These are phyloP conservation scores for Alces alces DNA, from an alignment of 2,113 vertebrate species.

Conservation along the genomic window DNA sequence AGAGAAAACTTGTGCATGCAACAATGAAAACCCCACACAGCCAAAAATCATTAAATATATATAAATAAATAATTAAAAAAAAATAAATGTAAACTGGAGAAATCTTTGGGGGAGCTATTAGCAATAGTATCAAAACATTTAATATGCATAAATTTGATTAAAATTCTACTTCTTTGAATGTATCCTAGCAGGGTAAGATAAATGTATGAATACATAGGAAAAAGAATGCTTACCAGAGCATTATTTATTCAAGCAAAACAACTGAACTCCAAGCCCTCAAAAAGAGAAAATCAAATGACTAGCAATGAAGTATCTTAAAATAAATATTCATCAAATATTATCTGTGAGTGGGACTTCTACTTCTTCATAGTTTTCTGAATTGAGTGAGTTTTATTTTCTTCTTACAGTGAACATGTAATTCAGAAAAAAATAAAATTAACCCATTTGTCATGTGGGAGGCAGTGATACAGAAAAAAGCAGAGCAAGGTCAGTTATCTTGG, in stretches of 20 bases:
- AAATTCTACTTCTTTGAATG: background rate
- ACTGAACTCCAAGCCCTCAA: background rate
- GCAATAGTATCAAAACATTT: background rate
- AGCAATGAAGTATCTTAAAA: background rate
- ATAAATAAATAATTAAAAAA: background rate
- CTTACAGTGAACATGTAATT: background rate
- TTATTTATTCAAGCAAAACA: background rate
- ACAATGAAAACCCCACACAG: background rate
- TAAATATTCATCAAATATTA: background rate
- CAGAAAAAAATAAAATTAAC: background rate
- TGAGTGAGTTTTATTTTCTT: background rate
- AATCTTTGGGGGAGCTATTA: background rate
- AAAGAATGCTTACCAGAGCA: background rate
- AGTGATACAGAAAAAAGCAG: background rate
- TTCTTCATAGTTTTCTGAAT: background rate
- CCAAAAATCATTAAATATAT: background rate
- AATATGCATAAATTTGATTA: background rate
- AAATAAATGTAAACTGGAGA: background rate
- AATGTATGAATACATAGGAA: background rate
- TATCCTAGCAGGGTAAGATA: background rate
- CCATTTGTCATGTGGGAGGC: background rate
- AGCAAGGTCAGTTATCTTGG: background rate
- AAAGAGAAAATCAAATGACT: background rate
- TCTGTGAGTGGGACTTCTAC: background rate
- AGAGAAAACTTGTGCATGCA: background rate